These are phyloP conservation scores for Unio delphinus DNA, from an alignment of 2,888 invertebrate genomes.

Conservation along the genomic window DNA sequence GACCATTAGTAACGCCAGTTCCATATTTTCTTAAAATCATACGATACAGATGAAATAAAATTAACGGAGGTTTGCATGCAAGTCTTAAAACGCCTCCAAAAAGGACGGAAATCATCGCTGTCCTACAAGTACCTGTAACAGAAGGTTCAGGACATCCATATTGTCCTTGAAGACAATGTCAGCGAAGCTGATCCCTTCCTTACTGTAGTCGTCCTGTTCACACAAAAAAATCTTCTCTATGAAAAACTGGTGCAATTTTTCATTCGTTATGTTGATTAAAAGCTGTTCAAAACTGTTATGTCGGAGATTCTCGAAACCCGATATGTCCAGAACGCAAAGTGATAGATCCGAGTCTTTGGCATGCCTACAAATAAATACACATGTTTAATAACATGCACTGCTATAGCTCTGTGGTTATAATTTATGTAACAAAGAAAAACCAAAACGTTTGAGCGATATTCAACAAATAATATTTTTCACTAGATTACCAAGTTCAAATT, in stretches of 20 bases:
- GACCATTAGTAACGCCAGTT: too few species aligned
- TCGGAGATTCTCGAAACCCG: constrained; percentile 46
- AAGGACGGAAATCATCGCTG: background rate
- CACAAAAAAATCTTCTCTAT: constrained; percentile 44
- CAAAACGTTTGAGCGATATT: too few species aligned
- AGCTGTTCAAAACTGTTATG: constrained; percentile 50
- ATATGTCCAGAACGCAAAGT: constrained; percentile 46
- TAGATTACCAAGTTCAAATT: too few species aligned
- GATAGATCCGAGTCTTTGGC: constrained; percentile 3
- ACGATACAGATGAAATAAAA: background rate
- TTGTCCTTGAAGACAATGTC: constrained; percentile 40
- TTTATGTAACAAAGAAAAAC: too few species aligned
- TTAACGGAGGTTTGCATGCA: too few species aligned
- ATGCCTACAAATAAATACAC: background rate
- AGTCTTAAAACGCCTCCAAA: background rate
- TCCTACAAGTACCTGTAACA: constrained; percentile 33
- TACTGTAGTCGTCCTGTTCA: constrained; percentile 39
- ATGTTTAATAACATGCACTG: too few species aligned
- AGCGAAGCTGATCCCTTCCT: constrained; percentile 35
- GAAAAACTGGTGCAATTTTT: constrained; percentile 51
- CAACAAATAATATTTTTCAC: too few species aligned
- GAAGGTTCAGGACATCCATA: constrained; percentile 29
- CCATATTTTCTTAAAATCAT: too few species aligned
- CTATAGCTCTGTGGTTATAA: too few species aligned
- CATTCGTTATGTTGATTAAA: constrained; percentile 49